Conservation (phyloP, 2,797 vertebrate species). For the Leptodactylus fallax region DNA sequence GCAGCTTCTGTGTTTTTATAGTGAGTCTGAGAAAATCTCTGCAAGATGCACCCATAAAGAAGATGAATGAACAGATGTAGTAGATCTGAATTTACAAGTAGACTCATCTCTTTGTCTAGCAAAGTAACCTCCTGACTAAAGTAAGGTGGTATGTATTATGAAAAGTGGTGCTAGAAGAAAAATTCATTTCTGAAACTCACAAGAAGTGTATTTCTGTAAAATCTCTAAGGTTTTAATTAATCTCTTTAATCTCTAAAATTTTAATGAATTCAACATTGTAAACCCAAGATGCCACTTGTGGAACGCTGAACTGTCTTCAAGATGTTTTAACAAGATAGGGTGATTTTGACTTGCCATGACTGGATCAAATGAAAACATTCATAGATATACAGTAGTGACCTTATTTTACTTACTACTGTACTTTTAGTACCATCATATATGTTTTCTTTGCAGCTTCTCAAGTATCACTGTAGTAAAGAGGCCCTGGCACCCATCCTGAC, state of each 20-base stretch:
- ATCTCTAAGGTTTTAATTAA: no score
- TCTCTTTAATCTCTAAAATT: no score
- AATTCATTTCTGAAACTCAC: no score
- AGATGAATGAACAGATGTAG: neutral
- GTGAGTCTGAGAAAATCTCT: neutral
- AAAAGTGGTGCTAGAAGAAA: no score
- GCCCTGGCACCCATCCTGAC: no score
- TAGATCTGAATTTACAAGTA: neutral
- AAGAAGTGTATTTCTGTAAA: no score
- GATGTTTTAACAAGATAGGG: neutral
- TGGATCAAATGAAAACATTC: neutral
- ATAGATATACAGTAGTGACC: neutral
- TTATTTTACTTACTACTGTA: neutral
- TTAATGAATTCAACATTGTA: neutral
- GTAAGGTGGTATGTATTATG: no score
- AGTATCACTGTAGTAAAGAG: no score
- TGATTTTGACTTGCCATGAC: neutral
- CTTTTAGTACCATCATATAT: no score
- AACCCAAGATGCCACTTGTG: neutral
- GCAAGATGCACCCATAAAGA: neutral
- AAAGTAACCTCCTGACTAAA: neutral
- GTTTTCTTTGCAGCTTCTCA: no score
- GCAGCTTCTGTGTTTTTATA: constrained; percentile 4
- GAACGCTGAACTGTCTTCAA: neutral
- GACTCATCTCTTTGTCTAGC: neutral